Conservation (phyloP, 2,888 invertebrate species). For the Tachystola acroxantha region DNA sequence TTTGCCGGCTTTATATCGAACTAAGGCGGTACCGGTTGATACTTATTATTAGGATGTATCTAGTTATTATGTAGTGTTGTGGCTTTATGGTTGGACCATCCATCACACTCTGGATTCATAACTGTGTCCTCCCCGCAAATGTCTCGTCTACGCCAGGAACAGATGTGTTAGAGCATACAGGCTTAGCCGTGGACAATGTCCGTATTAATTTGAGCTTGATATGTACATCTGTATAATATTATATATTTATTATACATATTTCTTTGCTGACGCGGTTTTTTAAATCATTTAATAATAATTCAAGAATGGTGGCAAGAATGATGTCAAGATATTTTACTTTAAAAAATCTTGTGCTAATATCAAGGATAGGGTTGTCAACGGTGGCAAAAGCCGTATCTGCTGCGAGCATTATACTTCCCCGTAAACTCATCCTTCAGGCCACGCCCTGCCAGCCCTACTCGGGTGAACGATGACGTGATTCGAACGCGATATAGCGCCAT, state of each 20-base stretch:
- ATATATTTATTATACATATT: too few species aligned
- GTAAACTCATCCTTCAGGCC: slow-evolving; percentile 49
- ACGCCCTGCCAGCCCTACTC: slow-evolving; percentile 25
- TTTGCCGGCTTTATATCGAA: too few species aligned
- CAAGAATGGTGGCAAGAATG: too few species aligned
- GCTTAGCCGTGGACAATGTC: slow-evolving; percentile 28
- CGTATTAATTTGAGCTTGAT: slow-evolving; percentile 28
- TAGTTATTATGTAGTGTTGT: too few species aligned
- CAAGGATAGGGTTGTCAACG: slow-evolving; percentile 25
- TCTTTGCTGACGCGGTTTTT: too few species aligned
- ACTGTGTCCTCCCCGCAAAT: slow-evolving; percentile 54
- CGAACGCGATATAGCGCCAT: slow-evolving; percentile 64
- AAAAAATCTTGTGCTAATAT: slow-evolving; percentile 16
- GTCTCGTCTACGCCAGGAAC: slow-evolving; percentile 44
- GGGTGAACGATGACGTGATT: slow-evolving; percentile 69
- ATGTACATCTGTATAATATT: too few species aligned
- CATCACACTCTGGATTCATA: slow-evolving; percentile 67
- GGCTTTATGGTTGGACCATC: slow-evolving; percentile 46
- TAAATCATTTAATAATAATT: too few species aligned
- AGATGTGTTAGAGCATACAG: too few species aligned
- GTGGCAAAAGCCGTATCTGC: slow-evolving; percentile 31
- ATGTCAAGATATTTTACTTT: background rate
- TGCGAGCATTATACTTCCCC: slow-evolving; percentile 41
- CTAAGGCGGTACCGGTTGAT: too few species aligned
- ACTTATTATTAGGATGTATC: too few species aligned